Percentiles rank a stretch among this genome's conserved stretches.
phyloP scores from a whole-genome alignment of 2,888 invertebrate genomes.

The Scaptomyza parva region DNA sequence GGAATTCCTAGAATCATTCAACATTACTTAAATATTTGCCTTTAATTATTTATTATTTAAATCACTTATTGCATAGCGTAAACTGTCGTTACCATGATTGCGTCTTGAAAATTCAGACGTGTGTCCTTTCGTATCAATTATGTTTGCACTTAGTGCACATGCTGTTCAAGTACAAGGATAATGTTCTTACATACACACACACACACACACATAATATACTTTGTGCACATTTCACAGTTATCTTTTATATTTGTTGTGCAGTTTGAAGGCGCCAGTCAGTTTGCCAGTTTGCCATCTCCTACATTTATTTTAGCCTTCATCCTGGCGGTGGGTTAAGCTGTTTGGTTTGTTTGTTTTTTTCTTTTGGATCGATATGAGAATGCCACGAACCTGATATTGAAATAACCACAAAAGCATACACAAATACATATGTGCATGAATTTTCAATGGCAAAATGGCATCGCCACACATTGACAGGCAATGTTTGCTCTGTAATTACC shows the following conservation, averaged over 20 bases:
- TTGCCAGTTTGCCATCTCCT: background rate
- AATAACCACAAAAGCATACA: conserved; percentile 36
- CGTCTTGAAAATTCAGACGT: conserved; percentile 15
- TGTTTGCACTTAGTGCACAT: conserved; percentile 68
- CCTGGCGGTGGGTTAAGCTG: conserved; percentile 9
- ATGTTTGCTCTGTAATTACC: conserved; percentile 67
- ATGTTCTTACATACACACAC: conserved; percentile 31
- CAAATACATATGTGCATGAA: conserved; percentile 21
- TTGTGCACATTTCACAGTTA: conserved; percentile 29
- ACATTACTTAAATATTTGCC: no score
- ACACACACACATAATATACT: conserved; percentile 39
- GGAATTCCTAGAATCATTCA: no score
- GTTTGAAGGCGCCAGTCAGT: conserved; percentile 29
- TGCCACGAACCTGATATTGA: conserved; percentile 75
- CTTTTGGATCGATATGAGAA: conserved; percentile 71
- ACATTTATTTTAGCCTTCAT: conserved; percentile 6
- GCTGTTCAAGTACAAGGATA: conserved; percentile 77
- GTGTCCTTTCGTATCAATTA: conserved; percentile 68
- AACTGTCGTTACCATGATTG: conserved; percentile 46
- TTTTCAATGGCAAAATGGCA: conserved; percentile 41
- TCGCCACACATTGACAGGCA: conserved; percentile 34
- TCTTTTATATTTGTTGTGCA: conserved; percentile 19
- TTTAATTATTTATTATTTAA: no score
- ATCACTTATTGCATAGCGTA: conserved; percentile 23
- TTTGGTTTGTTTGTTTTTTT: conserved; percentile 7